These are phyloP conservation scores for Sebastolobus altivelis DNA, from an alignment of 2,797 vertebrate species.

Conservation along the genomic window DNA sequence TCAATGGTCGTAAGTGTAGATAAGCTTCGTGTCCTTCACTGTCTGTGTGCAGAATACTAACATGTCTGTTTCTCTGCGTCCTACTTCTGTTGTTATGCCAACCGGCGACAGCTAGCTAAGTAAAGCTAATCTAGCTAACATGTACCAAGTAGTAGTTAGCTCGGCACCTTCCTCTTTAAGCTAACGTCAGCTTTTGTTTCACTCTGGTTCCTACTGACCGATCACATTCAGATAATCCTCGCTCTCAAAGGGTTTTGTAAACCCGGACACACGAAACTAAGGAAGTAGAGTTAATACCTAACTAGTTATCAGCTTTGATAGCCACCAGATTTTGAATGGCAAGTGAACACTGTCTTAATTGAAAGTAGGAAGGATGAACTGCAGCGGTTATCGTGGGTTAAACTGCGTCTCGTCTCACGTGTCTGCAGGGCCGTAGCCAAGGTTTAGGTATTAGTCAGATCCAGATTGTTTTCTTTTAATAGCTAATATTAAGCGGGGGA, in stretches of 20 bases:
- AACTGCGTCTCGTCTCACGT: neutral
- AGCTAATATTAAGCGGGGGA: too few species aligned
- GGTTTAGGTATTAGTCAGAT: too few species aligned
- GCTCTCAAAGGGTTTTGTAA: too few species aligned
- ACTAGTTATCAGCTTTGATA: neutral
- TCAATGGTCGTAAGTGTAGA: neutral
- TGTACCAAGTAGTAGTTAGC: slow-evolving; percentile 55
- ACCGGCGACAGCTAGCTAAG: slow-evolving; percentile 66
- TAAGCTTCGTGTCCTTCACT: neutral
- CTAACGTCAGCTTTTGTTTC: slow-evolving; percentile 70
- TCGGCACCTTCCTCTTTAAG: slow-evolving; percentile 48
- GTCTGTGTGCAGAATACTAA: neutral
- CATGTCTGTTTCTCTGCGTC: neutral
- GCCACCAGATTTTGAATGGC: neutral
- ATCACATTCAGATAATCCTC: neutral
- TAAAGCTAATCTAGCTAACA: slow-evolving; percentile 50
- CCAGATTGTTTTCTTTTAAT: too few species aligned
- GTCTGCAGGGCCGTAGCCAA: too few species aligned
- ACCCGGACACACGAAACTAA: rapidly evolving
- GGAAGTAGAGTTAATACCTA: neutral
- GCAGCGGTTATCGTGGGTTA: neutral
- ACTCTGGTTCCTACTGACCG: neutral
- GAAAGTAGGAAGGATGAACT: neutral
- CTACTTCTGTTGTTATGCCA: slow-evolving; percentile 70
- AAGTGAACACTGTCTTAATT: neutral